phyloP scores from a whole-genome alignment of 2,888 invertebrate genomes.

The Oligia latruncula region DNA sequence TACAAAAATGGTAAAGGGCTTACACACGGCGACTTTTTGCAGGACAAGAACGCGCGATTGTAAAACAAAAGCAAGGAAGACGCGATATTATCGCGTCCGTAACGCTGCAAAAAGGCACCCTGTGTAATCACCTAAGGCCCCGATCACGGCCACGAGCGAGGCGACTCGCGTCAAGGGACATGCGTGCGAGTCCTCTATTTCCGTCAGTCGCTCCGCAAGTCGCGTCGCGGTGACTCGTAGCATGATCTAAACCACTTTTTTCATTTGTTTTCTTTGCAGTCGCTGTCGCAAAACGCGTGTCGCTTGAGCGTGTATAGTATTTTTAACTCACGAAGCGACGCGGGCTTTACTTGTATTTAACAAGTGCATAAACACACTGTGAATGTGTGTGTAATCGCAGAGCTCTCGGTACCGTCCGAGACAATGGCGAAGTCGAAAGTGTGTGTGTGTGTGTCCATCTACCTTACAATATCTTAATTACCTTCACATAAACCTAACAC shows the following conservation, averaged over 20 bases:
- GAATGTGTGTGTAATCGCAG: too few species aligned
- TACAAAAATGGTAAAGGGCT: slow-evolving; percentile 5
- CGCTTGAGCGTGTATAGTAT: neutral
- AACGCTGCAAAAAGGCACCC: neutral
- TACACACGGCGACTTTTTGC: neutral
- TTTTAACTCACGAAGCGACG: neutral
- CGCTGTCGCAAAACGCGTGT: neutral
- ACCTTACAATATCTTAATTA: slow-evolving; percentile 24
- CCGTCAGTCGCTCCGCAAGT: neutral
- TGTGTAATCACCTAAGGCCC: neutral
- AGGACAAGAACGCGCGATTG: neutral
- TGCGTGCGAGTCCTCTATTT: neutral
- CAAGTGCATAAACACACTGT: neutral
- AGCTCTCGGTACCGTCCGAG: neutral
- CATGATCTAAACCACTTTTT: neutral
- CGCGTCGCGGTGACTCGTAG: neutral
- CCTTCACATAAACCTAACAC: slow-evolving; percentile 19
- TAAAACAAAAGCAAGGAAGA: neutral
- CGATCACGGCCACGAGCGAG: neutral
- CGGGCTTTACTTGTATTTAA: neutral
- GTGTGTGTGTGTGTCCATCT: neutral
- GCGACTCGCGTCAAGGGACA: neutral
- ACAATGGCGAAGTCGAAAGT: neutral
- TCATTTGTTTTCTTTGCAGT: neutral
- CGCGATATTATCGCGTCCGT: neutral